Evolutionary conservation across 2,888 invertebrate genomes (phyloP), one percentile per base, ranked within the genome.

Genomic region (Shargacucullia verbasci): DNA sequence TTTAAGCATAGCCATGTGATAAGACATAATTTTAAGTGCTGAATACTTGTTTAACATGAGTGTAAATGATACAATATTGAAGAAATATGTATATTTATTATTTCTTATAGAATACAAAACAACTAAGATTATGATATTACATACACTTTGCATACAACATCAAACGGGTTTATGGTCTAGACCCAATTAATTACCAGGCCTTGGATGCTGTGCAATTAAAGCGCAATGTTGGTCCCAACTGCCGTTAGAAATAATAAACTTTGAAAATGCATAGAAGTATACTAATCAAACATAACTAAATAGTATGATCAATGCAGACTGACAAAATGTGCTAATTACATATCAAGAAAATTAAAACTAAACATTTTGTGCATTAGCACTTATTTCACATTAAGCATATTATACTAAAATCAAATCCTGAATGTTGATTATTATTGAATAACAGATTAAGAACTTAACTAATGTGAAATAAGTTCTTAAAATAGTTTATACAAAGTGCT

Each of bases 61-160:
- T 29, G n/a, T 15, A 64, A 65, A 70, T 67, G 43, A 76, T 56
- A 79, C 56, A 73, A 59, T 34, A 71, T 62, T 76, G 71, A 71
- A 76, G 77, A 73, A 74, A 79, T 76, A 76, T 74, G 76, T 66
- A 56, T 59, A 63, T 76, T 78, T 78, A 78, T 78, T 78, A 78
- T 78, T 67, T 72, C 74, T 78, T 78, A 78, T 43, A 71, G 58
- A 70, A 74, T 78, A 78, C 72, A 86, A 87, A 88, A 88, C 82
- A 79, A 80, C 76, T 81, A 78, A 81, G 80, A 84, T 82, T 82
- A 69, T 76, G 70, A 79, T 76, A 83, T 80, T 79, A 71, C 78
- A 83, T 77, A 82, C 59, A 70, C 68, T 70, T 78, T 68, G 63
- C 67, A 67, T 70, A 80, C 69, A 78, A 78, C 73, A 81, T 73